These are phyloP conservation scores for Microchrysa polita DNA, from an alignment of 2,888 invertebrate genomes.

Conservation along the genomic window DNA sequence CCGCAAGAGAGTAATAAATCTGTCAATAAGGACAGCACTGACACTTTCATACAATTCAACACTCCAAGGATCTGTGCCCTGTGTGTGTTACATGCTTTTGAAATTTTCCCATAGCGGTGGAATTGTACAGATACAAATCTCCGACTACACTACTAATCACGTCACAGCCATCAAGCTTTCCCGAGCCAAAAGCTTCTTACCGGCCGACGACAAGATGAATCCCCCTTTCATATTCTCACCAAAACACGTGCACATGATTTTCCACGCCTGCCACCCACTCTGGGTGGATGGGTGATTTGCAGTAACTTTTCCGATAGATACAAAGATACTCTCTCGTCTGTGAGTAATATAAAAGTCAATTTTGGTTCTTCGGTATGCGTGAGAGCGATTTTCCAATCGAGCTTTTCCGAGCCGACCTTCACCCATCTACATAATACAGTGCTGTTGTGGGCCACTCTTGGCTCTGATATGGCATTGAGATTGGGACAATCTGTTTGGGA, in stretches of 20 bases:
- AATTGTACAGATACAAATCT: no score
- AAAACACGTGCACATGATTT: conserved; percentile 1
- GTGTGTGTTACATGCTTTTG: no score
- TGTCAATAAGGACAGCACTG: no score
- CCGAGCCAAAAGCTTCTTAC: background rate
- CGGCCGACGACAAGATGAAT: background rate
- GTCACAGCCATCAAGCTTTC: background rate
- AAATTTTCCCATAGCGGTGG: no score
- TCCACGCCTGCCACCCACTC: conserved; percentile 14
- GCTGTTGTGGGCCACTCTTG: no score
- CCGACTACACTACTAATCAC: no score
- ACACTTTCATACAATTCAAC: no score
- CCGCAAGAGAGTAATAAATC: no score
- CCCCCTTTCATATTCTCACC: background rate
- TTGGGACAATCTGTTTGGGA: conserved; percentile 25
- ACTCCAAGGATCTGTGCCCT: no score
- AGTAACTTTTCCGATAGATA: background rate
- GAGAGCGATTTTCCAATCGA: conserved; percentile 8
- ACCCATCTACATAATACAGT: conserved; percentile 13
- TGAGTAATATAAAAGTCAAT: background rate
- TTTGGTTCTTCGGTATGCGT: background rate
- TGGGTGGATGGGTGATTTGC: background rate
- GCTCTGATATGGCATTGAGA: background rate
- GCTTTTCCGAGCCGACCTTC: conserved; percentile 43
- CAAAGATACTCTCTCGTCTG: no score